A percentile compares a stretch with the other conserved stretches of the same genome.
Conservation (phyloP, 2,113 vertebrate genomes). For the Blennius ocellaris region DNA sequence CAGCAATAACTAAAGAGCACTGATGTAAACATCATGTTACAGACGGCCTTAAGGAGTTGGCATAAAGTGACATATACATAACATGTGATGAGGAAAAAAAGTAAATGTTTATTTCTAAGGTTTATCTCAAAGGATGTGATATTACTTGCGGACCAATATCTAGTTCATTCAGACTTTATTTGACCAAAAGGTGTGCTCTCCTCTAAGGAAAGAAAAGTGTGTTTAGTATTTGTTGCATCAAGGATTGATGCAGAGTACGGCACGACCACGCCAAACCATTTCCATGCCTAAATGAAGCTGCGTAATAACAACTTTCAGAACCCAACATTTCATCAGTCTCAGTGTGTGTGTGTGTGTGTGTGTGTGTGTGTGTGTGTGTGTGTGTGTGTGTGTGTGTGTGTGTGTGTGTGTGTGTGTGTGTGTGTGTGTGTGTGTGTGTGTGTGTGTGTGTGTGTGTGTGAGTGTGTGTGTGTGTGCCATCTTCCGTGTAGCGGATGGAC, state of each 20-base stretch:
- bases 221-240: constrained; percentile 69
- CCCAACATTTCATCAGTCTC: constrained; percentile 60
- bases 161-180: constrained; percentile 58
- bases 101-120: constrained; percentile 37
- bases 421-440: constrained; percentile 40
- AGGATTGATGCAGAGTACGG: constrained; percentile 53
- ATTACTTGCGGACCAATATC: constrained; percentile 30
- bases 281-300: constrained; percentile 72
- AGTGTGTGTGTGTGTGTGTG: constrained; percentile 42
- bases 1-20: neutral
- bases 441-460: constrained; percentile 51
- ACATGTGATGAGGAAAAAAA: constrained; percentile 15
- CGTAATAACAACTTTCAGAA: constrained; percentile 74
- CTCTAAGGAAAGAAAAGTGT: constrained; percentile 53
- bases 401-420: constrained; percentile 43
- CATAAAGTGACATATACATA: constrained; percentile 30
- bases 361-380: constrained; percentile 53
- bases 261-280: constrained; percentile 57
- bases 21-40: constrained; percentile 31
- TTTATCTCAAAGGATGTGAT: constrained; percentile 38
- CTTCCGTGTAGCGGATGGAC: constrained; percentile 46
- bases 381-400: constrained; percentile 59
- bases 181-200: constrained; percentile 65
- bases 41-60: constrained; percentile 33
- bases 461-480: constrained; percentile 56